A percentile compares a stretch with the other conserved stretches of the same genome.
phyloP scores from a whole-genome alignment of 2,888 invertebrate genomes.

The Catocala nupta region DNA sequence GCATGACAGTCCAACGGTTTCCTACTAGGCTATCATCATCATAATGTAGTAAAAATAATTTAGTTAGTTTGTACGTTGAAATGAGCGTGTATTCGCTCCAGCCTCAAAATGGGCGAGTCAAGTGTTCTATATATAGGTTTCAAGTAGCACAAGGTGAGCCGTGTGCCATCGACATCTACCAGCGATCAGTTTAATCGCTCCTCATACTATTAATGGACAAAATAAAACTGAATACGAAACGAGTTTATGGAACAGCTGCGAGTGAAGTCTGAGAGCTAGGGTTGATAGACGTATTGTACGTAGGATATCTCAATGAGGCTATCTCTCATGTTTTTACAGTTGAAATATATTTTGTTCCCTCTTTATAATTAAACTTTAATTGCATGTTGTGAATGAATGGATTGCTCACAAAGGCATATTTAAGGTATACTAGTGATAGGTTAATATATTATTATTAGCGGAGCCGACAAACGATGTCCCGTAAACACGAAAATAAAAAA shows the following conservation, averaged over 20 bases:
- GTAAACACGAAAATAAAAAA: too few relatives aligned
- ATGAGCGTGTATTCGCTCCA: slow-evolving; percentile 10
- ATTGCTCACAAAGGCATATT: too few relatives aligned
- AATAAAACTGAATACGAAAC: neutral
- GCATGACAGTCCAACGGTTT: too few relatives aligned
- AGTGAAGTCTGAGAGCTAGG: neutral
- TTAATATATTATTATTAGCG: too few relatives aligned
- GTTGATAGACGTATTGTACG: too few relatives aligned
- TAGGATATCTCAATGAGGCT: too few relatives aligned
- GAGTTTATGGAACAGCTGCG: neutral
- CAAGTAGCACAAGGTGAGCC: slow-evolving; percentile 46
- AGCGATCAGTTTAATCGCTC: neutral
- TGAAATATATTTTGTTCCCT: too few relatives aligned
- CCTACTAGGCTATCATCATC: neutral
- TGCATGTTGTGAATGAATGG: too few relatives aligned
- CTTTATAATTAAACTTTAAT: too few relatives aligned
- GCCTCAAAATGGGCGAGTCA: slow-evolving; percentile 13
- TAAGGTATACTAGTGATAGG: too few relatives aligned
- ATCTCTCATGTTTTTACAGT: too few relatives aligned
- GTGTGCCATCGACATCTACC: slow-evolving; percentile 8
- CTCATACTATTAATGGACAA: slow-evolving; percentile 2
- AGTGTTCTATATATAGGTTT: slow-evolving; percentile 43
- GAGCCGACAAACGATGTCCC: too few relatives aligned
- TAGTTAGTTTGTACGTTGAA: neutral
- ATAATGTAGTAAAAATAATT: neutral